phyloP scores from a whole-genome alignment of 2,113 vertebrate genomes.

The Nerophis ophidion region DNA sequence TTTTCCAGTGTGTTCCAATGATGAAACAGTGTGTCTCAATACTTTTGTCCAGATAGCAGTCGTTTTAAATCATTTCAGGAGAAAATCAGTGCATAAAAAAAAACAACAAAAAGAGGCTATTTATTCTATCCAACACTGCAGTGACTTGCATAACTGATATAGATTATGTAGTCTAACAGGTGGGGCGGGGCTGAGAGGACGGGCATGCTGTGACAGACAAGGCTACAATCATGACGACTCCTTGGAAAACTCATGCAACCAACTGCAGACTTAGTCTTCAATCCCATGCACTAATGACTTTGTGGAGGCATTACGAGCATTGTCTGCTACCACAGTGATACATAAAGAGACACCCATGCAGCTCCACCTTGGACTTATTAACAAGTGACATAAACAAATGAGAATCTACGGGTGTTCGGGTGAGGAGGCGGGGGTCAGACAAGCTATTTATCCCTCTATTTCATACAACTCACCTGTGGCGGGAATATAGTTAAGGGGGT shows the following conservation, averaged over 20 bases:
- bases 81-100: background rate
- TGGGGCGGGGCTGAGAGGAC: no score
- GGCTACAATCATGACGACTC: constrained; percentile 28
- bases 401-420: constrained; percentile 22
- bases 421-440: constrained; percentile 29
- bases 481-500: constrained; percentile 87
- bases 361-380: constrained; percentile 12
- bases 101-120: background rate
- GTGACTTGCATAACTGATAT: constrained; percentile 5
- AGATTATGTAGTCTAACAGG: constrained; percentile 16
- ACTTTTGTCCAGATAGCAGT: background rate
- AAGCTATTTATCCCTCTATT: constrained; percentile 71
- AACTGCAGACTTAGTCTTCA: constrained; percentile 20
- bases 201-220: constrained; percentile 50
- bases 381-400: constrained; percentile 36
- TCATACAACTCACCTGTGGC: constrained; percentile 87
- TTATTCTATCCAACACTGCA: constrained; percentile 2
- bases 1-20: background rate
- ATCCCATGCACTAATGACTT: constrained; percentile 45
- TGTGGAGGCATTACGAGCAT: constrained; percentile 7
- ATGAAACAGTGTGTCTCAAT: background rate
- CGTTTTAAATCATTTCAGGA: constrained; percentile 1
- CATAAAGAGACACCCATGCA: constrained; percentile 59
- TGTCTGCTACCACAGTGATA: constrained; percentile 1
- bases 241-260: constrained; percentile 56